Evolutionary conservation across 2,113 vertebrate genomes (phyloP).

Genomic region (Tor tambroides): DNA sequence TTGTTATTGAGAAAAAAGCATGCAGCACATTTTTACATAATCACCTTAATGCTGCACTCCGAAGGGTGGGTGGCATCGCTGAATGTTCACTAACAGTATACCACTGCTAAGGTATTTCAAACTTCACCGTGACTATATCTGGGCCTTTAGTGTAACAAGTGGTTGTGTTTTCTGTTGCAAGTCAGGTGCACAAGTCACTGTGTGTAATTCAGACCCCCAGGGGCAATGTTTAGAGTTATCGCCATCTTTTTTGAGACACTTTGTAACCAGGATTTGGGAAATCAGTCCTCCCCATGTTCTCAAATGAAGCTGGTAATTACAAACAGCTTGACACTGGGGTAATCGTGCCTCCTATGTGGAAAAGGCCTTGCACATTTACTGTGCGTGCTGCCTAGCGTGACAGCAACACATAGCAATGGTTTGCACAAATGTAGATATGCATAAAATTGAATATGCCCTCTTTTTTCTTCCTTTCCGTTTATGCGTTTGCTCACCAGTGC

Average conservation of each 20-base stretch:
- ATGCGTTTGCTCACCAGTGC: slow-evolving; percentile 44
- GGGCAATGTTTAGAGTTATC: slow-evolving; percentile 9
- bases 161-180: background rate
- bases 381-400: background rate
- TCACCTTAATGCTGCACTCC: no score
- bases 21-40: no score
- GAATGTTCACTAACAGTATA: background rate
- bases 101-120: background rate
- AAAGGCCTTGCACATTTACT: background rate
- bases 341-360: background rate
- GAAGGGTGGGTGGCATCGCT: no score
- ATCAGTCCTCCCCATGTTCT: slow-evolving; percentile 23
- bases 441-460: background rate
- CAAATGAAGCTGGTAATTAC: slow-evolving; percentile 44
- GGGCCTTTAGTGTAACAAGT: background rate
- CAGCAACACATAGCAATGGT: background rate
- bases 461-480: background rate
- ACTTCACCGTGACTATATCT: background rate
- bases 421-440: slow-evolving; percentile 5
- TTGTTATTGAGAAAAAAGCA: no score
- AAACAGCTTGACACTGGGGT: slow-evolving; percentile 16
- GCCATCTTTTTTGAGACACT: slow-evolving; percentile 45
- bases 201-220: background rate
- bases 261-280: slow-evolving; percentile 58
- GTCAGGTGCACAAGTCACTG: slow-evolving; percentile 21